Conservation (phyloP, 2,888 invertebrate species). For the Drosophila robusta region DNA sequence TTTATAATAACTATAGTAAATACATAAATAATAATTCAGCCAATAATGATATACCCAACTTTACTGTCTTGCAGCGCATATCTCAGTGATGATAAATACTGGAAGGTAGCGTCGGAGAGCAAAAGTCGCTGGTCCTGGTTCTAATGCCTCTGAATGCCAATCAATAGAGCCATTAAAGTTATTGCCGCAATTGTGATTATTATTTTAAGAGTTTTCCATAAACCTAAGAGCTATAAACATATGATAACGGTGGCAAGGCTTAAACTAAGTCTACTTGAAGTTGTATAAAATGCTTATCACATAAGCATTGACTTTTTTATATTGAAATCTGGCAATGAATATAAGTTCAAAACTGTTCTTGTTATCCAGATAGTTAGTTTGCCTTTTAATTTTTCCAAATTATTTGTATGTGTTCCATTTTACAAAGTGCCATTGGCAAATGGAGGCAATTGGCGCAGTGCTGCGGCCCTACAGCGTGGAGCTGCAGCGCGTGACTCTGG, state of each 20-base stretch:
- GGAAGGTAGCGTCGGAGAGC: slow-evolving; percentile 86
- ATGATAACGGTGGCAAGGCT: neutral
- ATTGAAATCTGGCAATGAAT: neutral
- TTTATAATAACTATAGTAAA: neutral
- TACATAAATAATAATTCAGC: neutral
- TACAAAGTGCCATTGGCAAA: neutral
- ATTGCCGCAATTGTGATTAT: slow-evolving; percentile 47
- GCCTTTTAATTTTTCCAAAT: neutral
- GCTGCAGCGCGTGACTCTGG: slow-evolving; percentile 6
- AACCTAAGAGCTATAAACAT: neutral
- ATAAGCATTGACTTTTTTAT: neutral
- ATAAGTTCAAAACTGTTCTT: neutral
- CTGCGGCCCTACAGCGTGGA: slow-evolving; percentile 6
- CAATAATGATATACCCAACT: neutral
- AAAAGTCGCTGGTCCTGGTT: slow-evolving; percentile 72
- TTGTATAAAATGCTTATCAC: neutral
- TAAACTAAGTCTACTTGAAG: neutral
- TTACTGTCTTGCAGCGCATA: slow-evolving; percentile 85
- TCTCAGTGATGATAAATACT: slow-evolving; percentile 87
- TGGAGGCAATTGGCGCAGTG: neutral
- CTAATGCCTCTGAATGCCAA: slow-evolving; percentile 13
- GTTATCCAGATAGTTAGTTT: neutral
- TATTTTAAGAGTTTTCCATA: slow-evolving; percentile 3
- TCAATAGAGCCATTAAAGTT: neutral
- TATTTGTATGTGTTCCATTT: neutral